These are phyloP conservation scores for Streblospio benedicti DNA, from an alignment of 1,140 invertebrate species.

Conservation along the genomic window DNA sequence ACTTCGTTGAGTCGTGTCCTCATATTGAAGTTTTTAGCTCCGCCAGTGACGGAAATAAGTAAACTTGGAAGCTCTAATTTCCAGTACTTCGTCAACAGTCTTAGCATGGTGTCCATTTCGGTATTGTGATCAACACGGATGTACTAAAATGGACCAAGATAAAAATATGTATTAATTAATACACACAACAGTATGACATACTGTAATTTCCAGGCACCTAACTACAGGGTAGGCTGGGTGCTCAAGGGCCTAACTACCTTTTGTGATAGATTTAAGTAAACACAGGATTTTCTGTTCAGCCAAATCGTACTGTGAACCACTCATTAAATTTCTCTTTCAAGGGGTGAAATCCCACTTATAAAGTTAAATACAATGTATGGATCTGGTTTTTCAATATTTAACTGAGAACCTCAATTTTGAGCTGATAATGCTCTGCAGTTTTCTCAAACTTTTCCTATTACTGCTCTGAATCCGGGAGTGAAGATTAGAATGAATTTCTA, in stretches of 20 bases:
- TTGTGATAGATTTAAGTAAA: not conserved
- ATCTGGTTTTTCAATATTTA: too few relatives aligned
- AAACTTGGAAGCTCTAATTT: slow-evolving; percentile 42
- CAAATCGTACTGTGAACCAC: too few relatives aligned
- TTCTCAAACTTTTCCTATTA: too few relatives aligned
- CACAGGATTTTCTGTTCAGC: not conserved
- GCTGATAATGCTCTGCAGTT: too few relatives aligned
- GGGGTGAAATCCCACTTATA: too few relatives aligned
- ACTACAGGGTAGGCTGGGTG: not conserved
- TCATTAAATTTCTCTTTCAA: too few relatives aligned
- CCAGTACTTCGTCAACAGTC: slow-evolving; percentile 45
- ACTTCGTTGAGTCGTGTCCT: slow-evolving; percentile 42
- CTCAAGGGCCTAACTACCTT: not conserved
- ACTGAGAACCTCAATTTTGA: too few relatives aligned
- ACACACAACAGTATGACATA: not conserved
- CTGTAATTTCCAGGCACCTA: not conserved
- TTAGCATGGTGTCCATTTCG: slow-evolving; percentile 32
- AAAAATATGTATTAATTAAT: not conserved
- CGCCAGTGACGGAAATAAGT: slow-evolving; percentile 49
- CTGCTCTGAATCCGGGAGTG: too few relatives aligned
- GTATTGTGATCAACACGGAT: slow-evolving; percentile 40
- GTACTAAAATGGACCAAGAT: slow-evolving; percentile 31
- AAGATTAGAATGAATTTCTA: too few relatives aligned
- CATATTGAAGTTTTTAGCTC: slow-evolving; percentile 47
- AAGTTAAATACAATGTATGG: too few relatives aligned